Base-by-base conservation (phyloP, 1,140 invertebrate species). In the Diploscapter pachys region DNA sequence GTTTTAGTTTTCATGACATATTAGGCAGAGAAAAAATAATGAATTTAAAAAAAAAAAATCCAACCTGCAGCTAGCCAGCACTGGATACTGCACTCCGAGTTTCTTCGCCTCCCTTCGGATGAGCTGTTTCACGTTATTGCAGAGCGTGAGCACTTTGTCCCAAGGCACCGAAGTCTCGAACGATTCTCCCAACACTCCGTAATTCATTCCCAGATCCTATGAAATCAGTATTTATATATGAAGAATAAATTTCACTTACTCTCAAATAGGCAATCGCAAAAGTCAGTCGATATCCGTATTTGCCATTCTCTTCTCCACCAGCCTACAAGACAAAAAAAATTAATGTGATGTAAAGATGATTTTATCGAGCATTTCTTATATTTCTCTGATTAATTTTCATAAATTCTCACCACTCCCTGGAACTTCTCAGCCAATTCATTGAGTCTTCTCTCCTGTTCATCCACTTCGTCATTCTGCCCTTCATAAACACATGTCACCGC, bases 211-310 rank as follows among this genome's bases (percentile, higher is more conserved):
- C 61, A 98, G 87, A 87, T 99, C 96, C 92, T 94, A 86, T 72
- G 80, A 79, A 51, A 51, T 51, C 63, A 9, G 68, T 77, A 66
- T 11, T 53, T 13, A 51, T 63, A 53, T 59, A 61, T 50, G 56
- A 63, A 63, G 63, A 31, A 31, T 2, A 6, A 68, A 31, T 31
- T 31, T 1, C 31, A 31, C 69, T 71, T 70, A 88, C 93, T 85
- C 96, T 89, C 13, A 98, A 91, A 85, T 99, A 99, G 11, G 96
- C 96, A 75, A 98, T 98, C n/a, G 97, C 93, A 86, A 97, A 98
- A 0, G 96, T 98, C 4, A 99, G 86, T 76, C 93, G 92, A 81
- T 99, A 99, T 4, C 96, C 96, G 56, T 93, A 89, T 86, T 93
- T 91, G 0, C 96, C 96, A 85, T 98, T 98, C 51, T 91, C 91